Conservation (phyloP, 2,797 vertebrate genomes). For the Squalus acanthias region DNA sequence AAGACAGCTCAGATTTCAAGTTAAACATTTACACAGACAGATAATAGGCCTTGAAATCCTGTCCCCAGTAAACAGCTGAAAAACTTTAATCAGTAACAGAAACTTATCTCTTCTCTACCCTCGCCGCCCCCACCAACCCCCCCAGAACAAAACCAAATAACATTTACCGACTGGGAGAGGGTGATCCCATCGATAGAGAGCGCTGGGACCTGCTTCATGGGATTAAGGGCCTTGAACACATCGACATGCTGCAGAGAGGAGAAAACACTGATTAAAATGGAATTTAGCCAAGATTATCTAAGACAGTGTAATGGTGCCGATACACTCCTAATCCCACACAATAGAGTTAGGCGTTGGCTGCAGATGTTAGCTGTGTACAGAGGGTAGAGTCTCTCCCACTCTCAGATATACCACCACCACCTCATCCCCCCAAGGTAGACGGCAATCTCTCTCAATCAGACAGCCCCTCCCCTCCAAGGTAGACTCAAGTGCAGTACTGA, state of each 20-base stretch:
- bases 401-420: background rate
- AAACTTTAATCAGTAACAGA: background rate
- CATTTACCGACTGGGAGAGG: conserved; percentile 85
- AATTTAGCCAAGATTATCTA: conserved; percentile 39
- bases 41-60: background rate
- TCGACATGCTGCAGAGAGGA: conserved; percentile 63
- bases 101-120: background rate
- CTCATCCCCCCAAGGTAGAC: background rate
- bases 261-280: background rate
- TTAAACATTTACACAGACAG: background rate
- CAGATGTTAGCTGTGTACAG: background rate
- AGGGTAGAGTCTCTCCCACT: background rate
- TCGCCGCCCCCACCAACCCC: background rate
- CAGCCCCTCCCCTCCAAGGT: too few species aligned
- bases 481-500: too few species aligned
- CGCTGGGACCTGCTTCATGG: conserved; percentile 90
- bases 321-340: background rate
- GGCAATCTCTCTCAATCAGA: background rate
- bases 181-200: conserved; percentile 83
- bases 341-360: background rate
- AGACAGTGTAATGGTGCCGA: background rate
- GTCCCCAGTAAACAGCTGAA: background rate
- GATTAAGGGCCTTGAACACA: conserved; percentile 76
- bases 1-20: background rate
- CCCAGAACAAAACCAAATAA: background rate